Evolutionary conservation across 2,113 vertebrate species (phyloP), one percentile per base, ranked within the genome.

Genomic region (Marcusenius ussheri): DNA sequence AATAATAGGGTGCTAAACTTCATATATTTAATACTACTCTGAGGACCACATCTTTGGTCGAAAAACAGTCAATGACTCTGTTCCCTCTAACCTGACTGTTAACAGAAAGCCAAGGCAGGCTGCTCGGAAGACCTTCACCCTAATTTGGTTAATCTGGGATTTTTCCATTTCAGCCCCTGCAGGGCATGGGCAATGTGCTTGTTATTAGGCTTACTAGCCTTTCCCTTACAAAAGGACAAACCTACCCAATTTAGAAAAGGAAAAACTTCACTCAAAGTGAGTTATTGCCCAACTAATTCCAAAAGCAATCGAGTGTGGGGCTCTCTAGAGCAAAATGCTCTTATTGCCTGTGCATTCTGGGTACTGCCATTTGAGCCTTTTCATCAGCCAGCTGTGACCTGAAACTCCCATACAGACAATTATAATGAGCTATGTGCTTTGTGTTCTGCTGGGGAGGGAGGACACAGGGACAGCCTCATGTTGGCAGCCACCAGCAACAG

Each of bases 141-240:
- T 84, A 84, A 84, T 84, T 84, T 39, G 83, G 83, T 47, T 84
- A 84, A 84, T 84, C 83, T 47, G 45, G 83, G 15, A 47, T 84
- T 84, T 84, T 84, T 84, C 39, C 83, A 84, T 47, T n/a, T 84
- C 83, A 47, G 17, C 19, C 45, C 83, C 83, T 84, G 42, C 45
- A 84, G 83, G 45, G 21, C 19, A n/a, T 46, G 9, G 45, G 21
- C 83, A 84, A 47, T 47, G 83, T 84, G 83, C 39, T 84, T 84
- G 45, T 47, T 84, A 84, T 84, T 84, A 84, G 45, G 83, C 21
- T 47, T 84, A 6, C 21, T 45, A 84, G 83, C 83, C 74, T 80
- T 84, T 84, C 83, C 21, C 39, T 9, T 47, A 84, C 83, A 84
- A 45, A 46, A 45, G 21, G 3, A 46, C 39, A 24, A 47, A 27